Evolutionary conservation across 2,797 vertebrate species (phyloP), one percentile per base, ranked within the genome.

Genomic region (Sciaenops ocellatus): DNA sequence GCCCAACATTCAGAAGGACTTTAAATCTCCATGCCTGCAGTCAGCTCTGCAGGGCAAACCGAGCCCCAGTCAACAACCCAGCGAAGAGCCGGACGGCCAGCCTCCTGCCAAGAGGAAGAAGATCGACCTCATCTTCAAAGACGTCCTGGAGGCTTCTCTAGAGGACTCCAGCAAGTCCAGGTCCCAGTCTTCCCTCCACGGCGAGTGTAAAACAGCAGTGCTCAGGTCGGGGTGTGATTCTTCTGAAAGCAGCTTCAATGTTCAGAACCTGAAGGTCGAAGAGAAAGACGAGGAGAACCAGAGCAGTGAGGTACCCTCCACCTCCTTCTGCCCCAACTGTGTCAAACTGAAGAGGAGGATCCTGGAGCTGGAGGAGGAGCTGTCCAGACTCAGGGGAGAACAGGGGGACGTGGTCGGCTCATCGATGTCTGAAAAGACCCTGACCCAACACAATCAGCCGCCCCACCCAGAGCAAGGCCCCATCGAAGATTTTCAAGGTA

Each of bases 241-340:
- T n/a, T 89, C 91, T 83, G 94, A 90, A 11, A 92, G 93, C 42
- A 88, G 95, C 65, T 76, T 86, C 16, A 94, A 93, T 7, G 85
- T 93, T n/a, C 86, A 95, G 0, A 93, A 93, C 4, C 85, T 97
- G 83, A 97, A 97, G 94, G 92, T 95, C 44, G 97, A 98, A 82
- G 96, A 97, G 72, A 93, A 94, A 0, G 95, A 95, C 0, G 96
- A 97, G 85, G 94, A 88, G 61, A 81, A 94, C 42, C 87, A 91
- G 3, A 94, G 91, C 3, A 60, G 55, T 0, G 95, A 95, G 87
- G 95, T 95, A 10, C 96, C 97, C 64, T 97, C 97, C 76, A 98
- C 97, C 30, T 99, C 98, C 48, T 98, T 98, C 87, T 99, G 98
- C 82, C 97, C 97, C 59, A 99, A 99, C 90, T 99, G 98, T 87